Evolutionary conservation across 53 echinoderm and acorn worm genomes (phyloP), one percentile per base, ranked within the genome.

Genomic region (Pentamera pediparva): DNA sequence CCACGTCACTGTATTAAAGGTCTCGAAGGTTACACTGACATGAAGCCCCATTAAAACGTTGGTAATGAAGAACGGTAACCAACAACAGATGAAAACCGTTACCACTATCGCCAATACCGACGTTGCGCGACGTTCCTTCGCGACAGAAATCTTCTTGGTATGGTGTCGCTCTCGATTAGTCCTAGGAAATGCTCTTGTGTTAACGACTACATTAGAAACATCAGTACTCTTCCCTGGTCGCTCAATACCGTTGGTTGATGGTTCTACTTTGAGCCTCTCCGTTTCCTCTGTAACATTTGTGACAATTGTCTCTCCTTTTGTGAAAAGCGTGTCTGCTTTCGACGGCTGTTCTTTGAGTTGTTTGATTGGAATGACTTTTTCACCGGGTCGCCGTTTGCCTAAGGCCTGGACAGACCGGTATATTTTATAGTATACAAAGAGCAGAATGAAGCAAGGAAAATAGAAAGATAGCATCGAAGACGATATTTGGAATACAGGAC

Each of bases 51-150:
- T 88, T 37, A 92, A 80, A 49, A 98, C 91, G 84, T 98, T 98
- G 10, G 91, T 84, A 31, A 92, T 98, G 74, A 98, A 98, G 69
- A 98, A 98, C 18, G 98, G 98, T 58, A 98, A 84, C 98, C 98
- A 98, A 45, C 91, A 98, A 53, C 86, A 82, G 6, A 98, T 92
- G 74, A 98, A 98, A 40, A 89, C 79, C 0, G 92, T 92, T 6
- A 98, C 90, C 5, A 98, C 98, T 39, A 98, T 92, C 32, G 91
- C 77, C 6, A 98, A 76, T 17, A 91, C 90, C 10, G 88, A 86
- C 21, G 98, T 92, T 43, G 98, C 98, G 27, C 91, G 88, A 7
- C 98, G 88, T 58, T 98, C 98, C 32, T 88, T 73, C 9, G 98
- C 98, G 33, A 92, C 90, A 30, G 98, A 98, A 39, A 98, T 98